Base-by-base conservation (phyloP, 2,113 vertebrate genomes). In the Macquaria australasica region DNA sequence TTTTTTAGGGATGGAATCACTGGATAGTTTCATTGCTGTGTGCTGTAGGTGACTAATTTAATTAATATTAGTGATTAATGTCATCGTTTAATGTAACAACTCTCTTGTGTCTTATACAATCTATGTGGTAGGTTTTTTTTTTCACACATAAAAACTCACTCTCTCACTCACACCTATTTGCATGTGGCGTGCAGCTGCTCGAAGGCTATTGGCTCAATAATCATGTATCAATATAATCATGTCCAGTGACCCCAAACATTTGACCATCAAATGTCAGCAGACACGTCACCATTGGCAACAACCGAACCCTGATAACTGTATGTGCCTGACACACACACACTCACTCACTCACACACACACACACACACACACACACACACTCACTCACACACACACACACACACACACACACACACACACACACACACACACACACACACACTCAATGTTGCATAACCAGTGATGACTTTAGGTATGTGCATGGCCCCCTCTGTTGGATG, bases 401-500 rank as follows among this genome's bases (percentile, higher is more conserved):
- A n/a, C n/a, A 23, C 8, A 12, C 48, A 58, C 12, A 15, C 31
- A 68, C 50, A 73, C n/a, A 66, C 41, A 62, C 72, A 37, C 31
- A 66, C 41, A 62, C 72, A 37, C 31, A 23, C 8, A 12, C 48
- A 58, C 12, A 15, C 31, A 68, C 50, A 73, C n/a, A 58, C 60
- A 25, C 15, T 73, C 1, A 53, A 6, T 51, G 45, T 84, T 85
- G 25, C n/a, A 39, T 90, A 84, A 79, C 25, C 14, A 9, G 4
- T 31, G 7, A 12, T 11, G 9, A 11, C 6, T 63, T 43, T 59
- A 8, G 5, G 15, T 45, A 1, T 67, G 69, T 15, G n/a, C 1
- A 2, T 50, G 62, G 41, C 89, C 0, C 88, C 79, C 82, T 87
- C 92, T 93, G 82, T 23, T 81, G 92, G 89, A 66, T 7, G 11